A percentile compares a stretch with the other conserved stretches of the same genome.
These are phyloP conservation scores for Ivindomyrus marchei DNA, from an alignment of 2,113 vertebrate genomes.

Conservation along the genomic window DNA sequence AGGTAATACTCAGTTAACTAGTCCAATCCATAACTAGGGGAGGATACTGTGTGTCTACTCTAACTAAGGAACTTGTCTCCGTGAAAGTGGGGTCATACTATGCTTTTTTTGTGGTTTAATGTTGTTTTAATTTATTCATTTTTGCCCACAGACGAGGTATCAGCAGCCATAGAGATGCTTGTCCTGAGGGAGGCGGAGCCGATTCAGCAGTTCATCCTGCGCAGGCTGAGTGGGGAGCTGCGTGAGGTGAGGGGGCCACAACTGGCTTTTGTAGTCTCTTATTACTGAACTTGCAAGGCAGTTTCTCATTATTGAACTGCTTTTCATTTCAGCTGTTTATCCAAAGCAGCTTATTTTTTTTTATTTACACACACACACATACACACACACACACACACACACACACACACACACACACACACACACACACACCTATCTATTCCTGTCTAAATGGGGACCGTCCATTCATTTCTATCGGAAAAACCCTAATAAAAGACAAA, in stretches of 20 bases:
- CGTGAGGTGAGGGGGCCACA: conserved; percentile 58
- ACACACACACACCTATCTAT: too few relatives aligned
- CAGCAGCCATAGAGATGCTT: conserved; percentile 48
- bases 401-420: too few relatives aligned
- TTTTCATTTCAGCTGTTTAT: not conserved
- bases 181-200: conserved; percentile 57
- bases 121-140: conserved; percentile 12
- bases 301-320: not conserved
- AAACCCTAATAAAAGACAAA: too few relatives aligned
- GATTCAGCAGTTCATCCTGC: conserved; percentile 70
- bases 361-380: not conserved
- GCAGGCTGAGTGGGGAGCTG: conserved; percentile 71
- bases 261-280: not conserved
- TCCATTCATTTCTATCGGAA: too few relatives aligned
- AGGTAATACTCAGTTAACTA: not conserved
- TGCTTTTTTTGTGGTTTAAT: not conserved
- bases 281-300: not conserved
- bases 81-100: not conserved
- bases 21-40: not conserved
- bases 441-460: too few relatives aligned
- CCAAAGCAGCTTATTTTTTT: not conserved
- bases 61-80: not conserved
- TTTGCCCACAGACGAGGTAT: conserved; percentile 51
- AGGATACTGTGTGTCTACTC: not conserved
- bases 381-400: too few relatives aligned